Evolutionary conservation across 2,888 invertebrate genomes (phyloP), one percentile per base, ranked within the genome.

Genomic region (Apamea crenata): DNA sequence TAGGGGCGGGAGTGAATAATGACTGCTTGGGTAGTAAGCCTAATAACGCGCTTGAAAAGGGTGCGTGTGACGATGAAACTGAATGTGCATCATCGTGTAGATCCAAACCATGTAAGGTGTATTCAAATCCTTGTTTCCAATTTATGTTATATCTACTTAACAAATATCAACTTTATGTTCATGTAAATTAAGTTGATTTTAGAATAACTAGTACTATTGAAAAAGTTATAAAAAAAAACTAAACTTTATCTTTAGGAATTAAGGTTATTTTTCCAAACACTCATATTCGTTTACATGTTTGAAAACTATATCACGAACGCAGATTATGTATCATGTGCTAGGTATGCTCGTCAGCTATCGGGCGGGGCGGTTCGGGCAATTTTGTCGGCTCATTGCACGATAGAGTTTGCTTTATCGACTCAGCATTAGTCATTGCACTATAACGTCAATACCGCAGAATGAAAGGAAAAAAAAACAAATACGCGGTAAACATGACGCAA

Each of bases 1-100:
- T 66, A 65, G 83, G 73, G 83, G 67, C 16, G 29, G 40, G 53
- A 32, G 73, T 83, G 83, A 83, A 77, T 83, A 83, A 83, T 73
- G 86, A 70, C 69, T 40, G 59, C 66, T 82, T 70, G 74, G 56
- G 21, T 68, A n/a, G 75, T 68, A 25, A 74, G 61, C 67, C 50
- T 70, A 65, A 73, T 73, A 65, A 53, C 61, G 21, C n/a, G n/a
- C 53, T 71, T 25, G 56, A 67, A 72, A 71, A 50, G 56, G 56
- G 61, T 29, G 29, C 8, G 47, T 63, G 50, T 68, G 29, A 50
- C 10, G 40, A 21, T 65, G 25, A 32, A n/a, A 67, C 53, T 53
- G 36, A 44, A 63, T 47, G 21, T 36, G 18, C 36, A 36, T 18
- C 36, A 36, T 18, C 18, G 59, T n/a, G 25, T 59, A 36, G 6